A percentile compares a stretch with the other conserved stretches of the same genome.
These are phyloP conservation scores for Melipona beecheii DNA, from an alignment of 2,888 invertebrate species.

Conservation along the genomic window DNA sequence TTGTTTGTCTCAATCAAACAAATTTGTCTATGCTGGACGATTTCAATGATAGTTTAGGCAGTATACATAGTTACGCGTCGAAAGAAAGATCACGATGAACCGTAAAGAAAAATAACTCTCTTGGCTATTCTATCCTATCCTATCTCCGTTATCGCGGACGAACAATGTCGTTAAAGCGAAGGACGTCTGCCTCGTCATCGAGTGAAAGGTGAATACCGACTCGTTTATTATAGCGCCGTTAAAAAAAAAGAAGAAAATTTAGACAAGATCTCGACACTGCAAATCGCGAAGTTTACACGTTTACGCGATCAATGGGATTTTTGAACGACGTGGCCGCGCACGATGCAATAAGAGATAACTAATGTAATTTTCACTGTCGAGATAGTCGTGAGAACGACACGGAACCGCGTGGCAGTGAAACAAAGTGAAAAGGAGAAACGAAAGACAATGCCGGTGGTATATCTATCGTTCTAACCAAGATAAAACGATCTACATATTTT, in stretches of 20 bases:
- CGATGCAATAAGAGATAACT: not conserved
- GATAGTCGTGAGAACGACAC: conserved; percentile 2
- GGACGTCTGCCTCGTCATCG: conserved; percentile 55
- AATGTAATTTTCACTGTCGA: not conserved
- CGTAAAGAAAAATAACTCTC: not conserved
- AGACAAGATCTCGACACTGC: conserved; percentile 3
- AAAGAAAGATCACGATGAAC: not conserved
- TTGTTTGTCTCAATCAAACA: not conserved
- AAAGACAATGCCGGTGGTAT: not conserved
- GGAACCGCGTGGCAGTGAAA: conserved; percentile 1
- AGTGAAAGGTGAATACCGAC: conserved; percentile 62
- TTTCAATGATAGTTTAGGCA: no score
- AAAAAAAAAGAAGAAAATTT: not conserved
- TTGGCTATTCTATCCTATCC: not conserved
- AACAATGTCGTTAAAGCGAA: conserved; percentile 54
- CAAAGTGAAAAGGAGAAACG: conserved; percentile 7
- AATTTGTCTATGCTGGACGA: not conserved
- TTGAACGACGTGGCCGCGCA: not conserved
- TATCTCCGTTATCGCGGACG: conserved; percentile 38
- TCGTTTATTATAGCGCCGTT: conserved; percentile 24
- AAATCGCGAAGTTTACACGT: not conserved
- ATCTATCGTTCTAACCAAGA: conserved; percentile 1
- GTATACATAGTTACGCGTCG: no score
- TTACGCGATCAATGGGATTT: conserved; percentile 8
- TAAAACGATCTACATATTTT: conserved; percentile 24